These are phyloP conservation scores for Philopedon plagiatum DNA, from an alignment of 2,888 invertebrate species.

Conservation along the genomic window DNA sequence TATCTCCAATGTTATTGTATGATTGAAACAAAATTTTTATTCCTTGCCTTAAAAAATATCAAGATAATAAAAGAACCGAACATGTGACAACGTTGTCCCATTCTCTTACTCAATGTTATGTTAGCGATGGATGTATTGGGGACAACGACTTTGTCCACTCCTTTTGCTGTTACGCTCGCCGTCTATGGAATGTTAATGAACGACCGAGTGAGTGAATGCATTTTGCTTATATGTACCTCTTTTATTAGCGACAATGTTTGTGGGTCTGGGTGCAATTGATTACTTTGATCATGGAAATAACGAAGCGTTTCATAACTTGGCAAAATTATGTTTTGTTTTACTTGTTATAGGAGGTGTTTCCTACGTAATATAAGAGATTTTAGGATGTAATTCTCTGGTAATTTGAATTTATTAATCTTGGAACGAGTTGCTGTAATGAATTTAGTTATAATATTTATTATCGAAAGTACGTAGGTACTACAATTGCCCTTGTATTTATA, in stretches of 20 bases:
- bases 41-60: neutral
- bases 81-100: slow-evolving; percentile 27
- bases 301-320: too few relatives aligned
- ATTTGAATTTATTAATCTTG: too few relatives aligned
- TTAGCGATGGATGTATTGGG: slow-evolving; percentile 34
- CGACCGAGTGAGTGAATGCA: slow-evolving; percentile 29
- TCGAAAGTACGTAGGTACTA: too few relatives aligned
- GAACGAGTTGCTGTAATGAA: too few relatives aligned
- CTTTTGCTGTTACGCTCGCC: slow-evolving; percentile 46
- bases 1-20: too few relatives aligned
- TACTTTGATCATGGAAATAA: too few relatives aligned
- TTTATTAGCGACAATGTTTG: neutral
- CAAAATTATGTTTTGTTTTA: too few relatives aligned
- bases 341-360: too few relatives aligned
- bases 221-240: slow-evolving; percentile 7
- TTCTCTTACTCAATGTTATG: slow-evolving; percentile 40
- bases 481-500: too few relatives aligned
- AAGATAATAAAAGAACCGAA: neutral
- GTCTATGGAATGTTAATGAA: slow-evolving; percentile 50
- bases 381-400: too few relatives aligned
- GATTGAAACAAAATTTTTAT: neutral
- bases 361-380: too few relatives aligned
- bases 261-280: neutral
- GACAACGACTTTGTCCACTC: slow-evolving; percentile 46
- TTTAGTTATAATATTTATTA: too few relatives aligned